These are phyloP conservation scores for Tetragonula clypearis DNA, from an alignment of 1,140 invertebrate species.

Conservation along the genomic window DNA sequence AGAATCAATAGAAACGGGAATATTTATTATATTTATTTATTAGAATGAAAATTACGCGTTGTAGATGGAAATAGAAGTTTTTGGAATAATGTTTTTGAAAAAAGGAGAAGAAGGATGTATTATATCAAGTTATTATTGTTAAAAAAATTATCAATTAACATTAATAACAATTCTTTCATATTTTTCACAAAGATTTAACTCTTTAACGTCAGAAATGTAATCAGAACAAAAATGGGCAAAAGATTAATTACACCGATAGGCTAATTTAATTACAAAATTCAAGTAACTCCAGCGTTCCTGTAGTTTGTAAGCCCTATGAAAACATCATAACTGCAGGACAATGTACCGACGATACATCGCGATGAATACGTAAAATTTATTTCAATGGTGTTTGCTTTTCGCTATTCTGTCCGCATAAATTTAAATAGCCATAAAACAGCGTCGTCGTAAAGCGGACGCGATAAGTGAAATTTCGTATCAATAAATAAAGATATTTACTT, in stretches of 20 bases:
- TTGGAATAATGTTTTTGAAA: too few relatives aligned
- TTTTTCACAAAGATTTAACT: neutral
- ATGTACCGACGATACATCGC: neutral
- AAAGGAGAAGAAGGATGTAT: too few relatives aligned
- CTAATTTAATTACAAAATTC: neutral
- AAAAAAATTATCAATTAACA: too few relatives aligned
- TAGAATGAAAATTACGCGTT: too few relatives aligned
- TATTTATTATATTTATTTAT: too few relatives aligned
- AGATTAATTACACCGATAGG: neutral
- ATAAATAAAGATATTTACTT: constrained; percentile 18
- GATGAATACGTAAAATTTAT: neutral
- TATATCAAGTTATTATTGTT: too few relatives aligned
- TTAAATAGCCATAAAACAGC: neutral
- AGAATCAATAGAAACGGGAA: too few relatives aligned
- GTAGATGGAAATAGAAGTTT: too few relatives aligned
- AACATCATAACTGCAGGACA: neutral
- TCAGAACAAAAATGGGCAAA: neutral
- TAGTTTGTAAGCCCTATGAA: neutral
- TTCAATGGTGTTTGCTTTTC: neutral
- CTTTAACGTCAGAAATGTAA: neutral
- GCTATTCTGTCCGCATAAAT: neutral
- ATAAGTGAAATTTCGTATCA: constrained; percentile 17
- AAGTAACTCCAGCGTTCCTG: neutral
- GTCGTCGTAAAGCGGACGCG: neutral
- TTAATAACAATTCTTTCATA: neutral